These are phyloP conservation scores for Artibeus jamaicensis DNA, from an alignment of 2,797 vertebrate species.

Conservation along the genomic window DNA sequence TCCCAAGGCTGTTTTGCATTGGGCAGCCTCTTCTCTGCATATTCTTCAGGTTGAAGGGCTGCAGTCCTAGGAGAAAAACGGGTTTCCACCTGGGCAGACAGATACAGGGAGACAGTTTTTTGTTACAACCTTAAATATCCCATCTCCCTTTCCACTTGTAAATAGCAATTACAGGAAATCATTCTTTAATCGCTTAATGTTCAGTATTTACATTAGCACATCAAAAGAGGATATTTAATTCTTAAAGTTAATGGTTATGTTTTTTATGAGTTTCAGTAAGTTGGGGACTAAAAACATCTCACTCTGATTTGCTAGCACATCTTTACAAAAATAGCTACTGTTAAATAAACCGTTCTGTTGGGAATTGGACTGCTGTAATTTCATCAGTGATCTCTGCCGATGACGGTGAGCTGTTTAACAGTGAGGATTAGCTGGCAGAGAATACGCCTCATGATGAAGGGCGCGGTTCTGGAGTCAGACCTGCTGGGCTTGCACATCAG, in stretches of 20 bases:
- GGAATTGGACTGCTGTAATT: neutral
- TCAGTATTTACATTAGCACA: slow-evolving; percentile 1
- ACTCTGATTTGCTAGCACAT: neutral
- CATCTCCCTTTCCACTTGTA: neutral
- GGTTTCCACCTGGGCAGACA: neutral
- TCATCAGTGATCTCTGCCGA: neutral
- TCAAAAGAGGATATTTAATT: slow-evolving; percentile 36
- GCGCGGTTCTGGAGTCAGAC: neutral
- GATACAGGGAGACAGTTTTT: neutral
- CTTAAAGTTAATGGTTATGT: neutral
- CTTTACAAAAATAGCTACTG: neutral
- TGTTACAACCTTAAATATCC: neutral
- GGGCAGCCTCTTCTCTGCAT: neutral
- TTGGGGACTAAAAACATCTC: neutral
- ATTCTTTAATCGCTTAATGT: neutral
- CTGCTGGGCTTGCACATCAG: neutral
- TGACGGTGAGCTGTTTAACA: neutral
- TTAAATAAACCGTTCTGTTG: neutral
- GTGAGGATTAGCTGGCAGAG: neutral
- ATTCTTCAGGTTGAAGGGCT: neutral
- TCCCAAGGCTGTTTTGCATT: neutral
- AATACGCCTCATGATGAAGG: neutral
- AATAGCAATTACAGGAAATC: neutral
- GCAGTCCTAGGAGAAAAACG: neutral
- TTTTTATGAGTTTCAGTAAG: slow-evolving; percentile 33